Percentiles rank a stretch among this genome's conserved stretches.
phyloP scores from a whole-genome alignment of 2,888 invertebrate genomes.

The Mellilla xanthometata region DNA sequence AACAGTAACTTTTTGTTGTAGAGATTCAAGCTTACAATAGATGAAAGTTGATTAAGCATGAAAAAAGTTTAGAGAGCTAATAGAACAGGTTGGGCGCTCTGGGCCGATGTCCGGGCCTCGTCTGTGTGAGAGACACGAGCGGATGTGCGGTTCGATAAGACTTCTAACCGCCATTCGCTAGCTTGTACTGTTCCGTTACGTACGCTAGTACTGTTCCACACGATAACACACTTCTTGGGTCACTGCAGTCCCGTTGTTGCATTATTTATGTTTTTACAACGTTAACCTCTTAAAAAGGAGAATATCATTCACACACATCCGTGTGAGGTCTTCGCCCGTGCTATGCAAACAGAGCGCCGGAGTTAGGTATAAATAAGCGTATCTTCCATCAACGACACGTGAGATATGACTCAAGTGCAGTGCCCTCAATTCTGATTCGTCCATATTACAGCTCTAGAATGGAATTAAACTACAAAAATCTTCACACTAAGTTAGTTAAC shows the following conservation, averaged over 20 bases:
- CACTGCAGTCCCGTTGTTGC: conserved; percentile 5
- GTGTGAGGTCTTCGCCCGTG: conserved; percentile 24
- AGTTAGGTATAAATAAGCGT: conserved; percentile 20
- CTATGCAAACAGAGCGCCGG: conserved; percentile 24
- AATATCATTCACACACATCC: conserved; percentile 19
- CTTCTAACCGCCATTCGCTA: not conserved
- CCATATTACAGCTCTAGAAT: conserved; percentile 27
- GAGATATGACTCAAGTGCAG: conserved; percentile 55
- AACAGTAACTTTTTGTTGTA: conserved; percentile 8
- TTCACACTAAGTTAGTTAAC: not conserved
- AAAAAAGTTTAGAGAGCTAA: conserved; percentile 20
- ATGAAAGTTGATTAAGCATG: conserved; percentile 44
- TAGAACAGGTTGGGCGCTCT: conserved; percentile 1
- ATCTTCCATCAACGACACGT: conserved; percentile 40
- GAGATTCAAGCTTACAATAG: conserved; percentile 7
- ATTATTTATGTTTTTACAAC: conserved; percentile 10
- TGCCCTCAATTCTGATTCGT: conserved; percentile 53
- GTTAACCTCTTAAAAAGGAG: conserved; percentile 5
- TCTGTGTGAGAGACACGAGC: conserved; percentile 1
- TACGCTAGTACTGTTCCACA: conserved; percentile 20
- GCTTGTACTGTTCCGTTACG: conserved; percentile 22
- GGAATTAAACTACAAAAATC: conserved; percentile 3
- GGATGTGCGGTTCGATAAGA: conserved; percentile 14
- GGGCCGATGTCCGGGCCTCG: too few relatives aligned
- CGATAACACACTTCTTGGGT: conserved; percentile 21